phyloP scores from a whole-genome alignment of 2,113 vertebrate genomes.

The Pimephales promelas region DNA sequence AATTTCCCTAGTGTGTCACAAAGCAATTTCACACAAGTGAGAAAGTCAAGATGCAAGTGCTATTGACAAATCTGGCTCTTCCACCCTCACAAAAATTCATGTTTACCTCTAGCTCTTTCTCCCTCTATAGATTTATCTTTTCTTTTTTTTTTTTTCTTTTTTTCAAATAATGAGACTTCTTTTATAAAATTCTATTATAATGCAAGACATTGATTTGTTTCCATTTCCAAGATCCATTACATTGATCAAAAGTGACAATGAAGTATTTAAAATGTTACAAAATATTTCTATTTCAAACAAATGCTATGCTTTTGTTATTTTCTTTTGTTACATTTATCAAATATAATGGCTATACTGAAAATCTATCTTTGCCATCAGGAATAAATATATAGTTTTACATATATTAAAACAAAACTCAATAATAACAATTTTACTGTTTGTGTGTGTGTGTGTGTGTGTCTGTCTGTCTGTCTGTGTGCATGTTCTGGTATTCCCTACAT shows the following conservation, averaged over 20 bases:
- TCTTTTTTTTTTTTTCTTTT: too few relatives aligned
- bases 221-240: background rate
- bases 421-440: too few relatives aligned
- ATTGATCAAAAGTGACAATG: background rate
- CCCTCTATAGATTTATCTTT: background rate
- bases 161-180: too few relatives aligned
- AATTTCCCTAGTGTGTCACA: constrained; percentile 77
- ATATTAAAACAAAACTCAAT: too few relatives aligned
- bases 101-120: background rate
- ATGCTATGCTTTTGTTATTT: background rate
- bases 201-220: background rate
- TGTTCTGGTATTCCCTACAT: too few relatives aligned
- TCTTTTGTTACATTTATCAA: background rate
- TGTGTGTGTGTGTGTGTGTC: too few relatives aligned
- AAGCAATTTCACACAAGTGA: constrained; percentile 69
- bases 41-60: constrained; percentile 37
- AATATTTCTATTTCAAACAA: background rate
- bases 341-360: too few relatives aligned
- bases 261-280: background rate
- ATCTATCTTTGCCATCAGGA: too few relatives aligned
- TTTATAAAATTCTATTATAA: background rate
- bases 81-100: background rate
- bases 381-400: too few relatives aligned
- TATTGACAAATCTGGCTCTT: constrained; percentile 28
- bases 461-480: too few relatives aligned